Base-by-base conservation (phyloP, 2,888 invertebrate species). In the Drosophila fulvimacula region DNA sequence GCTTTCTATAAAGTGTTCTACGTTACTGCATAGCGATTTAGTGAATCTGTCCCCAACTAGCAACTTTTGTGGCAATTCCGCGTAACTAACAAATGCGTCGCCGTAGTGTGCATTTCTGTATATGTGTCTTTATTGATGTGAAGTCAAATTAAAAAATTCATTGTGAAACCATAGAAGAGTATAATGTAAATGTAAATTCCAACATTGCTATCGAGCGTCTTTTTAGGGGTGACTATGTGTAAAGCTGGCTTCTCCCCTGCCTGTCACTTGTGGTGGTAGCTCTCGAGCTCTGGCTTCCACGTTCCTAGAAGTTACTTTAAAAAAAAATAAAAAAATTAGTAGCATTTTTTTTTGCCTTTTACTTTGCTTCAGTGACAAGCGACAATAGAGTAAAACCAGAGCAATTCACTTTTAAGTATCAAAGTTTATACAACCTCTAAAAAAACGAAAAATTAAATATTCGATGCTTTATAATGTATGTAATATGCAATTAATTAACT, bases 131-230 rank as follows among this genome's bases (percentile, higher is more conserved):
- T 46, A 39, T 30, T 15, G 2, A 21, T 10, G 24, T 56, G n/a
- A 64, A 76, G 65, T 71, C 61, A 73, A 73, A 39, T 72, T 30
- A 62, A 66, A 70, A 56, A 72, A 42, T 61, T 65, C 58, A 69
- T 46, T 71, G 74, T 52, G 88, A 84, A 84, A 81, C 83, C 83
- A 72, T 84, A 88, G 65, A 51, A 83, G 79, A 79, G 79, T 79
- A 58, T 58, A 75, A 88, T 88, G 76, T 88, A 69, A 85, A 88
- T 88, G 86, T 88, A 85, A 88, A 84, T 84, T 88, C 88, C 88
- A 82, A 58, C 82, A 88, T 88, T 69, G 70, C 62, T 52, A 63
- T 36, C 48, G 58, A 60, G 36, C 53, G 49, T 46, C 19, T 38
- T 58, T 74, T 80, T 75, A 75, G 68, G 81, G 88, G 83, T 86